phyloP scores from a whole-genome alignment of 2,888 invertebrate genomes.

The Drosophila birchii region DNA sequence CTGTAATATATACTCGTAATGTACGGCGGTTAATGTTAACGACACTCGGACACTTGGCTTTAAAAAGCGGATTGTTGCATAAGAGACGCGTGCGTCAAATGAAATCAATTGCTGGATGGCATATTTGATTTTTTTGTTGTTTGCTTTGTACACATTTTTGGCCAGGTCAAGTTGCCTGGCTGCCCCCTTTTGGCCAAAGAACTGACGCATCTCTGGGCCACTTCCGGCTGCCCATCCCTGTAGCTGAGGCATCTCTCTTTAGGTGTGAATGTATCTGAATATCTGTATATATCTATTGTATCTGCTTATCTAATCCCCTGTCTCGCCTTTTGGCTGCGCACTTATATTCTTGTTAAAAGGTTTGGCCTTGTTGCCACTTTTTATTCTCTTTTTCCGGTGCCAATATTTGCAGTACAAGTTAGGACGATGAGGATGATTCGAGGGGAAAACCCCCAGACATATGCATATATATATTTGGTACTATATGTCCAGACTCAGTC shows the following conservation, averaged over 20 bases:
- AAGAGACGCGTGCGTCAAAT: conserved; percentile 65
- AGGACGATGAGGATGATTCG: conserved; percentile 11
- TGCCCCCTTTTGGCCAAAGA: background rate
- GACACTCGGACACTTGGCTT: background rate
- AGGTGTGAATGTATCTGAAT: no score
- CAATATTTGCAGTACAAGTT: conserved; percentile 60
- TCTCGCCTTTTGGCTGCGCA: conserved; percentile 50
- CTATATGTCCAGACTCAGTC: conserved; percentile 6
- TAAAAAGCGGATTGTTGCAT: conserved; percentile 53
- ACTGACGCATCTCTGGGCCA: conserved; percentile 16
- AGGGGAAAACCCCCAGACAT: conserved; percentile 5
- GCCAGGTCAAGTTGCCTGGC: background rate
- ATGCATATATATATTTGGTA: background rate
- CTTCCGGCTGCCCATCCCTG: conserved; percentile 30
- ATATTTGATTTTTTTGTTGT: background rate
- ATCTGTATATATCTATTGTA: background rate
- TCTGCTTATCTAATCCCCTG: conserved; percentile 20
- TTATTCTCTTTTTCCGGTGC: conserved; percentile 26
- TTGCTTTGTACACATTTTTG: conserved; percentile 1
- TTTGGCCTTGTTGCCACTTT: conserved; percentile 60
- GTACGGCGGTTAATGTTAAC: conserved; percentile 17
- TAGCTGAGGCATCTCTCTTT: no score
- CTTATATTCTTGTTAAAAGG: conserved; percentile 74
- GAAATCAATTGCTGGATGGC: conserved; percentile 66
- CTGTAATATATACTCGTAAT: background rate